Percentiles rank a stretch among this genome's conserved stretches.
These are phyloP conservation scores for Leptobrachium leishanense DNA, from an alignment of 2,113 vertebrate species.

Conservation along the genomic window DNA sequence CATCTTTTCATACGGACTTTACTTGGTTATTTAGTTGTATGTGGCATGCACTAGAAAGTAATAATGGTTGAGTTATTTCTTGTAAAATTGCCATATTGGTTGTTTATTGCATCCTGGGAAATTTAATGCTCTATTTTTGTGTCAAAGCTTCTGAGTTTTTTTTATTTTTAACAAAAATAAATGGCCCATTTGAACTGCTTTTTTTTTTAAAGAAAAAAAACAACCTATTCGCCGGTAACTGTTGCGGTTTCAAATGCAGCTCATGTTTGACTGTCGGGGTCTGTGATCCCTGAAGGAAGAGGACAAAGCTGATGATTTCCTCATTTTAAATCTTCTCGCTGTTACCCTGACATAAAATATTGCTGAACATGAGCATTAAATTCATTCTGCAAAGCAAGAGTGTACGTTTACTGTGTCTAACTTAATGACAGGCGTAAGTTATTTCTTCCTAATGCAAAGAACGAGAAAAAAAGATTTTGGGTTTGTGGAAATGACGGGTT, in stretches of 20 bases:
- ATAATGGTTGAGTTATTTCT: not conserved
- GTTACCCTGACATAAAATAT: not conserved
- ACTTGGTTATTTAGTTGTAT: too few relatives aligned
- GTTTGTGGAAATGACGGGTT: too few relatives aligned
- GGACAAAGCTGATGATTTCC: not conserved
- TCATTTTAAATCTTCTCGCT: not conserved
- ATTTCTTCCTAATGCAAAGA: too few relatives aligned
- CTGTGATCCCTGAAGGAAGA: not conserved
- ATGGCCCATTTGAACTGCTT: not conserved
- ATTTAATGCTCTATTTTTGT: conserved; percentile 6
- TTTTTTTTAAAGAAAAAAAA: not conserved
- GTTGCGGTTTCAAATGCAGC: not conserved
- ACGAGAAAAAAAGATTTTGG: too few relatives aligned
- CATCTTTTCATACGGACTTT: too few relatives aligned
- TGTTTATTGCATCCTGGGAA: not conserved
- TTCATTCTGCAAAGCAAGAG: not conserved
- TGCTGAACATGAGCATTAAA: not conserved
- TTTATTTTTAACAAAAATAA: not conserved
- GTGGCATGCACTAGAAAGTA: too few relatives aligned
- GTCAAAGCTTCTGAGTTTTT: not conserved
- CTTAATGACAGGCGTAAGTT: too few relatives aligned
- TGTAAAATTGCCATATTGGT: not conserved
- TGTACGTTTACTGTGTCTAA: not conserved
- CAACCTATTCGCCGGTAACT: not conserved
- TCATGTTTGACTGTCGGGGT: not conserved